Evolutionary conservation across 2,113 vertebrate genomes (phyloP).

Genomic region (Neomonachus schauinslandi): DNA sequence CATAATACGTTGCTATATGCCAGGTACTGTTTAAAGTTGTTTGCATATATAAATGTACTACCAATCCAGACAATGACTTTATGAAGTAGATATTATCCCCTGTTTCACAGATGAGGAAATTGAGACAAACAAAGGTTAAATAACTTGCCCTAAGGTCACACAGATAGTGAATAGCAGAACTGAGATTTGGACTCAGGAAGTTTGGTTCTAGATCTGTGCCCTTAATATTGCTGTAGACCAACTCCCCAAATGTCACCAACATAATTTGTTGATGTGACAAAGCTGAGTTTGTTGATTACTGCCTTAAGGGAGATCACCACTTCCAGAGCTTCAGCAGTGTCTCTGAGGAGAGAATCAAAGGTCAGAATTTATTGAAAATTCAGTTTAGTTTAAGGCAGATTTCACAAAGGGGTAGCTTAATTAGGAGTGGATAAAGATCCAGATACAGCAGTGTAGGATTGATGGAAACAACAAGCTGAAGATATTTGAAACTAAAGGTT

Average conservation of each 20-base stretch:
- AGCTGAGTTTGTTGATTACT: not conserved
- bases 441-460: not conserved
- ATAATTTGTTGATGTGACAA: not conserved
- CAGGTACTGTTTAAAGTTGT: not conserved
- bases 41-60: not conserved
- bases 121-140: not conserved
- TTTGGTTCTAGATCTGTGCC: not conserved
- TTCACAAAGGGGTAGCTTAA: not conserved
- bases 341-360: not conserved
- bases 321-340: not conserved
- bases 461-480: not conserved
- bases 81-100: not conserved
- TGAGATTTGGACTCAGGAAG: not conserved
- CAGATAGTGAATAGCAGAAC: not conserved
- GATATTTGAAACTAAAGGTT: not conserved
- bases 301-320: not conserved
- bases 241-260: not conserved
- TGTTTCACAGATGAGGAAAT: not conserved
- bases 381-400: not conserved
- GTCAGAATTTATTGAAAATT: not conserved
- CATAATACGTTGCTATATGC: not conserved
- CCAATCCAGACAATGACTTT: not conserved
- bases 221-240: not conserved
- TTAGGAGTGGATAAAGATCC: not conserved
- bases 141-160: not conserved